phyloP scores from a whole-genome alignment of 2,888 invertebrate species.

The Chrysomela aeneicollis region DNA sequence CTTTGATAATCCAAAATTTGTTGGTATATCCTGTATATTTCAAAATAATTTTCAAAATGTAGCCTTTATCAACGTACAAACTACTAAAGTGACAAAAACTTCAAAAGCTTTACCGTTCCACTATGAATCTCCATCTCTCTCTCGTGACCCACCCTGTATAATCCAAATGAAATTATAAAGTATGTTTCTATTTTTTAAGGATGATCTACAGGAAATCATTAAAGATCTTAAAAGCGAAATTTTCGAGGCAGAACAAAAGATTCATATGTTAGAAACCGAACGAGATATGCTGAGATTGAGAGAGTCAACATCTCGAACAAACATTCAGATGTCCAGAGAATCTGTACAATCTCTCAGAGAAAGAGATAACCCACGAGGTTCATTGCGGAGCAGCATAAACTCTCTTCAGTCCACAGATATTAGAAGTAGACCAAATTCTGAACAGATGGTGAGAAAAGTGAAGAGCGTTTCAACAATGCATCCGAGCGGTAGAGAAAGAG shows the following conservation, averaged over 20 bases:
- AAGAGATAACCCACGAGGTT: conserved; percentile 10
- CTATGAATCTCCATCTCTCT: too few relatives aligned
- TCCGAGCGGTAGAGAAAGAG: not conserved
- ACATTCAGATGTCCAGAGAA: conserved; percentile 33
- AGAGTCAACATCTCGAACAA: conserved; percentile 19
- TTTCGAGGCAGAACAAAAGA: conserved; percentile 47
- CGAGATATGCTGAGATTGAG: conserved; percentile 40
- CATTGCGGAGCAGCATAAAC: conserved; percentile 11
- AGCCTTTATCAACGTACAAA: too few relatives aligned
- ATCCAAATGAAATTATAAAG: too few relatives aligned
- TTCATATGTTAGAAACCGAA: conserved; percentile 45
- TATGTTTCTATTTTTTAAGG: conserved; percentile 33
- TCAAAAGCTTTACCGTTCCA: too few relatives aligned
- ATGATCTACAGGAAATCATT: conserved; percentile 41
- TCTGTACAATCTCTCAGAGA: conserved; percentile 31
- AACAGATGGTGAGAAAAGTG: conserved; percentile 27
- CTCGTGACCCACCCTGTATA: too few relatives aligned
- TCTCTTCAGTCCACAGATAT: conserved; percentile 6
- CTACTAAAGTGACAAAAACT: too few relatives aligned
- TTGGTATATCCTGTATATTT: too few relatives aligned
- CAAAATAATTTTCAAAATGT: too few relatives aligned
- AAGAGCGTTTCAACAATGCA: conserved; percentile 34
- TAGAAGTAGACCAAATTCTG: not conserved
- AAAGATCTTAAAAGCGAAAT: conserved; percentile 46
- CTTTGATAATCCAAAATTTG: too few relatives aligned